These are phyloP conservation scores for Aromia moschata DNA, from an alignment of 2,888 invertebrate genomes.

Conservation along the genomic window DNA sequence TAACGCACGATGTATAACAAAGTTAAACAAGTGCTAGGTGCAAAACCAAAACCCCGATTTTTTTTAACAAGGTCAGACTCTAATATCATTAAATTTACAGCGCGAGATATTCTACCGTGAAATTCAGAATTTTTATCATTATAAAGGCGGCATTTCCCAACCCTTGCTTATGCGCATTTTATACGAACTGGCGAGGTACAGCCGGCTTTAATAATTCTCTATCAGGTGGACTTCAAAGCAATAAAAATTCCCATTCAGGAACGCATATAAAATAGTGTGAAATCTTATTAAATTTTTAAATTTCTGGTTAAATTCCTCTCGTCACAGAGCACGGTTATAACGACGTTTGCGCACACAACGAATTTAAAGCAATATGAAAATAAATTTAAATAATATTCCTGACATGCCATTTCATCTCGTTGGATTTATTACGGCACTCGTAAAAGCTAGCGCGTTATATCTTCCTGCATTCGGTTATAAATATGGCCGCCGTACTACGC, in stretches of 20 bases:
- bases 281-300: conserved; percentile 25
- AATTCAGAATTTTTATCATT: too few relatives aligned
- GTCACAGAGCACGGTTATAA: conserved; percentile 17
- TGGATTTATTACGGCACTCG: conserved; percentile 58
- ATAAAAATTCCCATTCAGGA: conserved; percentile 5
- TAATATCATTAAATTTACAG: too few relatives aligned
- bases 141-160: too few relatives aligned
- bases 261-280: conserved; percentile 12
- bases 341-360: conserved; percentile 24
- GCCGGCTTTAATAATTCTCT: conserved; percentile 5
- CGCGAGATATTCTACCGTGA: too few relatives aligned
- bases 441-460: conserved; percentile 54
- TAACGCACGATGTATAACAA: too few relatives aligned
- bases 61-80: too few relatives aligned
- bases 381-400: conserved; percentile 50
- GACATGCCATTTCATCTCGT: conserved; percentile 57
- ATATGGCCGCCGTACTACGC: conserved; percentile 33
- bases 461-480: conserved; percentile 42
- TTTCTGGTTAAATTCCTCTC: conserved; percentile 21
- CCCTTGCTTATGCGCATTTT: too few relatives aligned
- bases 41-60: too few relatives aligned
- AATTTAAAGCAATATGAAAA: conserved; percentile 34
- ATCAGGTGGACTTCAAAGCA: conserved; percentile 10
- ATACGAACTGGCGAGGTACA: not conserved
- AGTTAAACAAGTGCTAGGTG: too few relatives aligned